Evolutionary conservation across 2,797 vertebrate species (phyloP), one percentile per base, ranked within the genome.

Genomic region (Linurgus olivaceus): DNA sequence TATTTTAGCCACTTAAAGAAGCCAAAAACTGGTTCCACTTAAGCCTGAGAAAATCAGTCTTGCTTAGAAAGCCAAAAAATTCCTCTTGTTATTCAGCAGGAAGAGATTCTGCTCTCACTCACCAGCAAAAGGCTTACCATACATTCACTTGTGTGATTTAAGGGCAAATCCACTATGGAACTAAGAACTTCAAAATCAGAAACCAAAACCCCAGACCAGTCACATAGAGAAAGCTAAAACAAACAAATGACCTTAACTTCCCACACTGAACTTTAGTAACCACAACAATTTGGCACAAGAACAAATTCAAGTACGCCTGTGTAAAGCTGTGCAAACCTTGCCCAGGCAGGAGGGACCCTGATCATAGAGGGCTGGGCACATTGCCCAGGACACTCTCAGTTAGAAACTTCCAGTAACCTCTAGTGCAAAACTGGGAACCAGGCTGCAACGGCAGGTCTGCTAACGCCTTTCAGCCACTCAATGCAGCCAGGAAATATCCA

Each of bases 161-260:
- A 54, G 33, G 24, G 21, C 35, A 77, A 28, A 52, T 44, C 57
- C 35, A 20, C 29, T 20, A 38, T 0, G 47, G 35, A 77, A 42
- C 42, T 55, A 68, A 67, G 47, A 44, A 85, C 9, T 35, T 58
- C 35, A 80, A 92, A 92, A 86, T n/a, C 51, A 75, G 50, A 28
- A 77, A 90, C 57, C 10, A 86, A 68, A 65, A 85, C 23, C 14
- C 0, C 19, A 72, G 38, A 80, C 7, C 7, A 37, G 20, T 45
- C n/a, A 25, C 37, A 50, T 28, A 55, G 0, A 80, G 35, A 21
- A 88, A 88, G 35, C 52, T 84, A 45, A 72, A 86, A 20, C 29
- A 77, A 82, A 25, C 17, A 67, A 73, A 79, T n/a, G 6, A 45
- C 70, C 31, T 68, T 51, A 11, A 38, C 77, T 82, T 88, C 50